Evolutionary conservation across 1,140 invertebrate species (phyloP), one percentile per base, ranked within the genome.

Genomic region (Pristionchus pacificus): DNA sequence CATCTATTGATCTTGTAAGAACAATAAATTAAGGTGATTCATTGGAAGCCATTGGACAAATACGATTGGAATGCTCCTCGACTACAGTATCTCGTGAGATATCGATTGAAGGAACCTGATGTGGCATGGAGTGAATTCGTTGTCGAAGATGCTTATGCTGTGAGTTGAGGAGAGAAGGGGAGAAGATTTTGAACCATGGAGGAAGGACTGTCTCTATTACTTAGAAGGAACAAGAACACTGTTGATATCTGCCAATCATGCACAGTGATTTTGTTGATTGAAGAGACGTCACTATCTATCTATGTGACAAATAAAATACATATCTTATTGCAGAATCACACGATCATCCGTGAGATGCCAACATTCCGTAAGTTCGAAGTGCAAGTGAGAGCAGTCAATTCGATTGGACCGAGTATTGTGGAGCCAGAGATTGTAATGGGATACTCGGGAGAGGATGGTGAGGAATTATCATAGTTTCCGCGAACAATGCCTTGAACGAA

Each of bases 21-120:
- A 90, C 3, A 88, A 89, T 60, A 89, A 75, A 96, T 96, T 86
- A 87, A 98, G 63, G 90, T 96, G 28, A 95, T 99, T 78, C 89
- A 89, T 2, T 79, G 77, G 81, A 71, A 76, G 25, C 89, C 90
- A 31, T 96, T 98, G 93, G 91, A 93, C 0, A 89, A 93, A 85
- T 93, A 97, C 78, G 93, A 97, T 76, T 95, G 98, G 84, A 95
- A 97, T 87, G 95, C 90, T 0, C 92, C 92, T 0, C 90, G 90
- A 61, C 96, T 99, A 85, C 89, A 90, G 79, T 98, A 98, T 84
- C 88, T 90, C 73, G 90, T 98, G 2, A 91, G 89, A 38, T 96
- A 92, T 87, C 90, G 90, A 79, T 88, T 90, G 66, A 90, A 84
- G n/a, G 84, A 94, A 81, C 72, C 62, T 27, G 33, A 88, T 0